A percentile compares a stretch with the other conserved stretches of the same genome.
Evolutionary conservation across 2,888 invertebrate genomes (phyloP).

Genomic region (Digitonthophagus gazella): DNA sequence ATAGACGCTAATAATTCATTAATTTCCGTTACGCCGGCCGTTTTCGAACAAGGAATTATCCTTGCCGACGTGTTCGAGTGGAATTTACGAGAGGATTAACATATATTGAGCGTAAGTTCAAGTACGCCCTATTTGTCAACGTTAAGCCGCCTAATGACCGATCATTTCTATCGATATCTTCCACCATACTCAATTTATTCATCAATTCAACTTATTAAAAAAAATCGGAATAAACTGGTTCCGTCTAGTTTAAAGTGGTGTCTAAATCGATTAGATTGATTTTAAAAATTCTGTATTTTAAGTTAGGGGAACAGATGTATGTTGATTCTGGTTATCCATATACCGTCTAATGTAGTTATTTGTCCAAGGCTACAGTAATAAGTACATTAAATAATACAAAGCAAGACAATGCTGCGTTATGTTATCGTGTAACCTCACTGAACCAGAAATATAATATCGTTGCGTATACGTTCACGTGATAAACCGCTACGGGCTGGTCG

Average conservation of each 20-base stretch:
- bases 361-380: not conserved
- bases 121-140: not conserved
- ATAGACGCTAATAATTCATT: too few relatives aligned
- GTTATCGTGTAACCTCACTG: conserved; percentile 11
- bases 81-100: not conserved
- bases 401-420: not conserved
- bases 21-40: too few relatives aligned
- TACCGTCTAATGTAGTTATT: not conserved
- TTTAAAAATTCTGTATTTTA: too few relatives aligned
- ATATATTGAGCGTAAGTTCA: not conserved
- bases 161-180: not conserved
- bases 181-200: too few relatives aligned
- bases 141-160: not conserved
- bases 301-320: too few relatives aligned
- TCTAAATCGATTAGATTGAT: too few relatives aligned
- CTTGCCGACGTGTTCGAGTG: not conserved
- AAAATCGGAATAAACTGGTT: too few relatives aligned
- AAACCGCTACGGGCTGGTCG: conserved; percentile 6
- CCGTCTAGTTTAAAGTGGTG: too few relatives aligned
- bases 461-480: conserved; percentile 12
- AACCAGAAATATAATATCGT: conserved; percentile 15
- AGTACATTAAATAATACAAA: not conserved
- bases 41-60: not conserved
- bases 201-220: too few relatives aligned
- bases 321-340: not conserved